Evolutionary conservation across 2,888 invertebrate species (phyloP).

Genomic region (Abscondita cerata): DNA sequence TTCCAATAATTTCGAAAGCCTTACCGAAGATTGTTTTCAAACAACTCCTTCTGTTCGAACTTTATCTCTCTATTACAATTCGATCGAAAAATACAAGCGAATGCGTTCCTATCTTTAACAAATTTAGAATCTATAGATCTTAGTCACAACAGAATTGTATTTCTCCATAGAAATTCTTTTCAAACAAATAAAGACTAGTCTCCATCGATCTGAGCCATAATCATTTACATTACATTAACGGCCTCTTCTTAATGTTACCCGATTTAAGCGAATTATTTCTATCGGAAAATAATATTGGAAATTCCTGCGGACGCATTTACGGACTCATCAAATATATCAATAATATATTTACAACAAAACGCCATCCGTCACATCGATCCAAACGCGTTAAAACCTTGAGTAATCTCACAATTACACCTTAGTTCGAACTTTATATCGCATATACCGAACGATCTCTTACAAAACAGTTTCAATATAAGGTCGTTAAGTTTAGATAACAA

Average conservation of each 20-base stretch:
- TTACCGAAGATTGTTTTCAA: slow-evolving; percentile 79
- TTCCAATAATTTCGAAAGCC: slow-evolving; percentile 81
- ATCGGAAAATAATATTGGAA: slow-evolving; percentile 90
- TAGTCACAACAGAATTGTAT: slow-evolving; percentile 85
- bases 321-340: slow-evolving; percentile 76
- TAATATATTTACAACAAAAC: slow-evolving; percentile 87
- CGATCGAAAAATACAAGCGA: slow-evolving; percentile 78
- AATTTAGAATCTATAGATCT: slow-evolving; percentile 85
- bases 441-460: slow-evolving; percentile 79
- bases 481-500: slow-evolving; percentile 88
- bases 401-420: slow-evolving; percentile 83
- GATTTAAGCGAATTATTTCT: slow-evolving; percentile 84
- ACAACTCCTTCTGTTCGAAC: slow-evolving; percentile 81
- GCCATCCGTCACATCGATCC: slow-evolving; percentile 80
- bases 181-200: slow-evolving; percentile 77
- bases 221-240: slow-evolving; percentile 84
- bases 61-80: slow-evolving; percentile 84
- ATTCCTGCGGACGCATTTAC: slow-evolving; percentile 81
- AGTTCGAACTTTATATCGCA: slow-evolving; percentile 85
- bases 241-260: slow-evolving; percentile 81
- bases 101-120: slow-evolving; percentile 76
- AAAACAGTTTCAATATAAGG: slow-evolving; percentile 76
- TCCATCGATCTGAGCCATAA: slow-evolving; percentile 89
- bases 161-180: slow-evolving; percentile 77
- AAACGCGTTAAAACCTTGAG: slow-evolving; percentile 79